phyloP scores from a whole-genome alignment of 1,140 invertebrate genomes.

The Drosophila rufa region DNA sequence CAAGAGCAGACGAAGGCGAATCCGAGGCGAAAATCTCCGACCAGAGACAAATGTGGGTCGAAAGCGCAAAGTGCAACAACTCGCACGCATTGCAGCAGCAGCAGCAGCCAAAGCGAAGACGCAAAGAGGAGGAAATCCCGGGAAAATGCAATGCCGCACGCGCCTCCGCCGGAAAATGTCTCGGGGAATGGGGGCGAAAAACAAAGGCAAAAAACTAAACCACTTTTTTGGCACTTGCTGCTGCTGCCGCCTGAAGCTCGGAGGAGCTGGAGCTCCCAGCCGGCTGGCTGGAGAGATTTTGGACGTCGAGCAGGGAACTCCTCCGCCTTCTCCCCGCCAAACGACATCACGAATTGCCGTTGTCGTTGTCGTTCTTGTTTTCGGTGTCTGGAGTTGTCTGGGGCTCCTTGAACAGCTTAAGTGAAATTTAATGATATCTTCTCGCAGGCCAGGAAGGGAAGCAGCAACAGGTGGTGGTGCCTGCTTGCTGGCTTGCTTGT shows the following conservation, averaged over 20 bases:
- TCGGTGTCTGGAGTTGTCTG: conserved; percentile 40
- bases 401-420: conserved; percentile 59
- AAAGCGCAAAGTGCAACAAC: conserved; percentile 79
- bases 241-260: neutral
- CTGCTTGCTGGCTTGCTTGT: conserved; percentile 22
- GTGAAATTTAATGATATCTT: conserved; percentile 79
- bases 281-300: conserved; percentile 19
- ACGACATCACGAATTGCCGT: conserved; percentile 22
- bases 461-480: conserved; percentile 62
- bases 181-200: conserved; percentile 33
- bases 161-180: conserved; percentile 45
- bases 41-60: conserved; percentile 80
- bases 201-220: conserved; percentile 63
- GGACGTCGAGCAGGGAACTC: conserved; percentile 8
- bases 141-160: conserved; percentile 34
- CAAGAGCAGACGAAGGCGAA: conserved; percentile 15
- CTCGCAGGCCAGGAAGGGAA: conserved; percentile 25
- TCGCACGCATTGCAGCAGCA: conserved; percentile 41
- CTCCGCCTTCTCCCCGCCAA: neutral
- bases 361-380: conserved; percentile 20
- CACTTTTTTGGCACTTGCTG: conserved; percentile 69
- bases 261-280: neutral
- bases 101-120: neutral
- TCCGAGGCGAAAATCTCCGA: conserved; percentile 38
- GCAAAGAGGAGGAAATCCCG: conserved; percentile 3